Conservation (phyloP, 2,888 invertebrate species). For the Erebia ligea region DNA sequence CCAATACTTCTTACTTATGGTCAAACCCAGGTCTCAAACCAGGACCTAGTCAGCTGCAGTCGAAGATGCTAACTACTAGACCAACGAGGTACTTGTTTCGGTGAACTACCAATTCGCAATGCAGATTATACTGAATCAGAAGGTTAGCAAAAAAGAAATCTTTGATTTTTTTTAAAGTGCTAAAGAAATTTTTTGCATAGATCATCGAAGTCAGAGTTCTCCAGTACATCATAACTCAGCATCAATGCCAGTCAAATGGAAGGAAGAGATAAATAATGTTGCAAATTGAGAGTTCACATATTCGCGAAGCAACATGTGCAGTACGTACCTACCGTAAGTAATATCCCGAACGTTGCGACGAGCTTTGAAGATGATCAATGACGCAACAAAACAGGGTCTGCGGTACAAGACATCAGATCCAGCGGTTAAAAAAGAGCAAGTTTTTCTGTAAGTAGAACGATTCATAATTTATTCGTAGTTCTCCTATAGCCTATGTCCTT, state of each 20-base stretch:
- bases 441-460: neutral
- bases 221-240: neutral
- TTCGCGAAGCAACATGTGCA: conserved; percentile 43
- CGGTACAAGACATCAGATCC: conserved; percentile 39
- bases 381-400: conserved; percentile 58
- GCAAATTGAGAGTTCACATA: conserved; percentile 17
- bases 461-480: too few relatives aligned
- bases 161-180: too few relatives aligned
- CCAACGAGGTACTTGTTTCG: too few relatives aligned
- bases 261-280: conserved; percentile 6
- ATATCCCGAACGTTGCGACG: conserved; percentile 65
- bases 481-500: too few relatives aligned
- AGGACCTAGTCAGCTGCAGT: too few relatives aligned
- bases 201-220: neutral
- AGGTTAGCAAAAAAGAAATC: too few relatives aligned
- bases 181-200: too few relatives aligned
- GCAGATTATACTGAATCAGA: too few relatives aligned
- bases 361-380: conserved; percentile 73
- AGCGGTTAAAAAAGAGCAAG: conserved; percentile 34
- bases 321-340: conserved; percentile 68
- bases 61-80: too few relatives aligned
- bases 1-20: too few relatives aligned
- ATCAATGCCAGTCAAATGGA: neutral
- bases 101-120: too few relatives aligned
- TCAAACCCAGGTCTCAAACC: too few relatives aligned